Evolutionary conservation across 2,888 invertebrate genomes (phyloP).

Genomic region (Masnerella sp.): DNA sequence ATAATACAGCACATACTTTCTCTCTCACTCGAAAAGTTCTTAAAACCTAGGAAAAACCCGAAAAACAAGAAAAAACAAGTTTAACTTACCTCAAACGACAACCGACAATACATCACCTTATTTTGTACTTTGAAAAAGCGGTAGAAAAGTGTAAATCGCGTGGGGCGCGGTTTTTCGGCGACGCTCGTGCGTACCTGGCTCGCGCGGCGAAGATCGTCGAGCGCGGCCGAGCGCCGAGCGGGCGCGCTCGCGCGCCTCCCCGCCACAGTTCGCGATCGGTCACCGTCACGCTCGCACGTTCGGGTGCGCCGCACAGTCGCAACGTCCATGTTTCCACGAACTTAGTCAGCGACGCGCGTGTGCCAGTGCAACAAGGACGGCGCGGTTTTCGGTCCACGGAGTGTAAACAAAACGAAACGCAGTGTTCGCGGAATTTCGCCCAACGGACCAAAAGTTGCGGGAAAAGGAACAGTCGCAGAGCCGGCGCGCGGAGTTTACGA

Average conservation of each 20-base stretch:
- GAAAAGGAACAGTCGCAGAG: not conserved
- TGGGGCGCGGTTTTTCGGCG: conserved; percentile 50
- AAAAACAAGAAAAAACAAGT: no score
- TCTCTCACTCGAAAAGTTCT: no score
- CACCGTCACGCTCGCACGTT: conserved; percentile 72
- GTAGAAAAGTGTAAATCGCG: conserved; percentile 9
- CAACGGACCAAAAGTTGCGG: no score
- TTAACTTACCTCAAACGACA: no score
- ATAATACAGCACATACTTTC: no score
- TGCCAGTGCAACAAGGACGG: conserved; percentile 26
- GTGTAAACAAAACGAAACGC: not conserved
- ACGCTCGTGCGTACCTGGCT: conserved; percentile 33
- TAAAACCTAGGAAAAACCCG: no score
- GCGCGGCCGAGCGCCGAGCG: conserved; percentile 66
- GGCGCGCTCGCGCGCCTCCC: conserved; percentile 68
- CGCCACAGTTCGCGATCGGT: conserved; percentile 76
- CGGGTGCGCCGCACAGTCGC: conserved; percentile 20
- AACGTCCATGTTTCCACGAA: conserved; percentile 35
- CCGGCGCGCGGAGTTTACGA: conserved; percentile 40
- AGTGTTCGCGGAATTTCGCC: no score
- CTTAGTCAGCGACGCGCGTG: conserved; percentile 24
- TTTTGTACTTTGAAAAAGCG: conserved; percentile 9
- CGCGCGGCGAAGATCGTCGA: conserved; percentile 63
- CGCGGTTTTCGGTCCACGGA: not conserved
- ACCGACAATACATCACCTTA: not conserved